A percentile compares a stretch with the other conserved stretches of the same genome.
phyloP scores from a whole-genome alignment of 2,888 invertebrate species.

The Pomacea canaliculata region DNA sequence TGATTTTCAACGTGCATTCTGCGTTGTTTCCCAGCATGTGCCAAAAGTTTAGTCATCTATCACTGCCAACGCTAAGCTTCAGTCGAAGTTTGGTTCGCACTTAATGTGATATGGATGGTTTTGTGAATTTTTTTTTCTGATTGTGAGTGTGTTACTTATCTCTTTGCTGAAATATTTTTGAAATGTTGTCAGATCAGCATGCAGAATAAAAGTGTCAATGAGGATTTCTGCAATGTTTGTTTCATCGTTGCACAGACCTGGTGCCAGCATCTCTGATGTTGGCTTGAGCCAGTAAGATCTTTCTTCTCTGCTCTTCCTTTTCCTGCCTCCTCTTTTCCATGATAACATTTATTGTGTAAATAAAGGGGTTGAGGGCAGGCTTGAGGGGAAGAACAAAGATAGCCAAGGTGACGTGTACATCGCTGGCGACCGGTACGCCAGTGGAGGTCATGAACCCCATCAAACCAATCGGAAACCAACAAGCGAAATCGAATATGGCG shows the following conservation, averaged over 20 bases:
- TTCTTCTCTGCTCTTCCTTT: no score
- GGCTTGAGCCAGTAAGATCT: no score
- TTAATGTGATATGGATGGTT: conserved; percentile 20
- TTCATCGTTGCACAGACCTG: no score
- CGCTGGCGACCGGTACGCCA: conserved; percentile 1
- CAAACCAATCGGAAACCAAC: conserved; percentile 8
- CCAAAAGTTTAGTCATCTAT: conserved; percentile 4
- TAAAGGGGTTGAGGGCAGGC: no score
- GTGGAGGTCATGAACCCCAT: not conserved
- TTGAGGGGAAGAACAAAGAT: conserved; percentile 8
- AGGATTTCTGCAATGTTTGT: no score
- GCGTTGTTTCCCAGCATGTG: conserved; percentile 1
- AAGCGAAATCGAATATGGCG: conserved; percentile 6
- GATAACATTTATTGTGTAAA: no score
- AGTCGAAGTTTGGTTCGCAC: not conserved
- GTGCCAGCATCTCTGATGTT: no score
- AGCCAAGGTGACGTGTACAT: conserved; percentile 4
- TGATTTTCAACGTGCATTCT: no score
- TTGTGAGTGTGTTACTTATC: conserved; percentile 5
- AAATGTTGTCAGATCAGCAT: no score
- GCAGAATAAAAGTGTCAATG: no score
- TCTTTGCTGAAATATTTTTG: no score
- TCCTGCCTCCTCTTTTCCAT: no score
- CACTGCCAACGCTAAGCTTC: conserved; percentile 17
- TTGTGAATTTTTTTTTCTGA: not conserved